Evolutionary conservation across 1,140 invertebrate genomes (phyloP).

Genomic region (Penaeus japonicus): DNA sequence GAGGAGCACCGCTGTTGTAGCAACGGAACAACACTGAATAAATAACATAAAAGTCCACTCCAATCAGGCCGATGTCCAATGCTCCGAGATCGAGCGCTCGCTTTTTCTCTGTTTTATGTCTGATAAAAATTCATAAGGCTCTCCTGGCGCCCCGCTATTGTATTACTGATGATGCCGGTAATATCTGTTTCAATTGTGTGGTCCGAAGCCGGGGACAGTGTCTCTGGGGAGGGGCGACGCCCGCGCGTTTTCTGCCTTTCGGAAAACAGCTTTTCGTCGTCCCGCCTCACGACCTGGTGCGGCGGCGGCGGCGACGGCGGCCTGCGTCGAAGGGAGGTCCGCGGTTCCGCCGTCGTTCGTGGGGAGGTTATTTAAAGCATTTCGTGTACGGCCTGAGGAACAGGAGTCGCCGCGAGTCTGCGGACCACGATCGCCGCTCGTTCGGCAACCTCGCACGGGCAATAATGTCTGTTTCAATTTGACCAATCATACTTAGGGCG

Average conservation of each 20-base stretch:
- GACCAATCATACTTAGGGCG: constrained; percentile 54
- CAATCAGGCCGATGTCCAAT: constrained; percentile 58
- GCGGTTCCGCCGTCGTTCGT: too few relatives aligned
- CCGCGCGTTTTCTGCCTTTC: neutral
- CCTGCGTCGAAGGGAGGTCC: too few relatives aligned
- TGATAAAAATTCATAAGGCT: constrained; percentile 60
- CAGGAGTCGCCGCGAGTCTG: too few relatives aligned
- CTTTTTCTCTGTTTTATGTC: constrained; percentile 59
- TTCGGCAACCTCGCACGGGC: constrained; percentile 43
- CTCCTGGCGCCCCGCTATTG: constrained; percentile 56
- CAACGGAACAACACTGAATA: constrained; percentile 47
- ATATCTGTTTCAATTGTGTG: constrained; percentile 55
- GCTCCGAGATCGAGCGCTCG: constrained; percentile 57
- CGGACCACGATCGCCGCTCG: too few relatives aligned
- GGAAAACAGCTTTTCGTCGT: neutral
- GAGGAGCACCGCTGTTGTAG: constrained; percentile 15
- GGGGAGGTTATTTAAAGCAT: too few relatives aligned
- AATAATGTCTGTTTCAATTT: constrained; percentile 55
- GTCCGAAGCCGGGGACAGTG: constrained; percentile 49
- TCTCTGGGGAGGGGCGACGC: neutral
- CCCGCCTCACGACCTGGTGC: too few relatives aligned
- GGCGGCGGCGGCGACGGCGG: too few relatives aligned
- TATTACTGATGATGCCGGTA: constrained; percentile 59
- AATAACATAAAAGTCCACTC: constrained; percentile 58
- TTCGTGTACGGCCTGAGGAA: too few relatives aligned